These are phyloP conservation scores for Typhlomys cinereus DNA, from an alignment of 2,113 vertebrate species.

Conservation along the genomic window DNA sequence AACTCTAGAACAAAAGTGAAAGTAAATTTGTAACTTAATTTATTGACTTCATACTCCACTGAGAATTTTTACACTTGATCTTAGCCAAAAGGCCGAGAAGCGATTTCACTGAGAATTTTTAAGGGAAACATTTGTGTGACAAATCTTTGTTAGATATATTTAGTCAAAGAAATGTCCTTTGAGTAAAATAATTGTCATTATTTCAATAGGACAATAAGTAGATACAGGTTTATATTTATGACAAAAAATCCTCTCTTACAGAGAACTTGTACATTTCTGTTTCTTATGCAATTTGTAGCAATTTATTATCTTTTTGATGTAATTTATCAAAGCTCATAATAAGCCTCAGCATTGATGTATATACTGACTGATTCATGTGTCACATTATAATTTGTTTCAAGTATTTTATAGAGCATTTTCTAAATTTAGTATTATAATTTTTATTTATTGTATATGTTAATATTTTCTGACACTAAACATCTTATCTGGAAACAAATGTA, in stretches of 20 bases:
- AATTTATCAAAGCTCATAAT: background rate
- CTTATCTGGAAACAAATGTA: background rate
- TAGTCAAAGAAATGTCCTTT: background rate
- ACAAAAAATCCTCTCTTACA: background rate
- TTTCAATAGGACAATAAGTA: background rate
- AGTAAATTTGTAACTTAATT: background rate
- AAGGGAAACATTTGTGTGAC: too few species aligned
- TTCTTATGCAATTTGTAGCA: background rate
- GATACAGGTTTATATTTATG: too few species aligned
- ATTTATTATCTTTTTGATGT: background rate
- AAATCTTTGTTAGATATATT: background rate
- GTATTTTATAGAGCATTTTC: background rate
- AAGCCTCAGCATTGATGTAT: background rate
- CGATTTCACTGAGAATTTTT: background rate
- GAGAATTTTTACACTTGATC: too few species aligned
- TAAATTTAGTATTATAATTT: background rate
- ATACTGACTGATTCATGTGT: background rate
- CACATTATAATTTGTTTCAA: background rate
- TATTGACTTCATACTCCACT: background rate
- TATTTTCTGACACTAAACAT: background rate
- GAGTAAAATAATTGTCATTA: background rate
- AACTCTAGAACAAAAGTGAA: too few species aligned
- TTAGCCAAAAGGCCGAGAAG: too few species aligned
- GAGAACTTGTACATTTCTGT: background rate
- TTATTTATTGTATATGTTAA: background rate